Evolutionary conservation across 2,797 vertebrate genomes (phyloP).

Genomic region (Gambusia yucatana): DNA sequence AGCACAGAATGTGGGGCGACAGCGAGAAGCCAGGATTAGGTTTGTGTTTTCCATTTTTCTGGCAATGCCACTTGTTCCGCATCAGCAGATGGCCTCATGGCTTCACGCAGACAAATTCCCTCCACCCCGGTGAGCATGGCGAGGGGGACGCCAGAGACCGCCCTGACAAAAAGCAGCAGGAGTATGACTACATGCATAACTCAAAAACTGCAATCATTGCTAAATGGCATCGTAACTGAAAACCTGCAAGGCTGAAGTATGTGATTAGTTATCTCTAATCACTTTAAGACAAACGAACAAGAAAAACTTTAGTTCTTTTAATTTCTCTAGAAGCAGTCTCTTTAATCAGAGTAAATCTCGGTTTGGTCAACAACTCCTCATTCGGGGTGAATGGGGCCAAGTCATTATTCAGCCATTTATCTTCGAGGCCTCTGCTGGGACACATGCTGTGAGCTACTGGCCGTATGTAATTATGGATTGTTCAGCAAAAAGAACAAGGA

Average conservation of each 20-base stretch:
- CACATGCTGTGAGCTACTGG: not conserved
- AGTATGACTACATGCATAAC: constrained; percentile 36
- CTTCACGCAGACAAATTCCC: constrained; percentile 48
- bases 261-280: not conserved
- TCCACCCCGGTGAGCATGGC: constrained; percentile 52
- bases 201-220: constrained; percentile 11
- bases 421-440: constrained; percentile 2
- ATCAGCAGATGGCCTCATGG: constrained; percentile 75
- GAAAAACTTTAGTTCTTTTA: not conserved
- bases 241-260: not conserved
- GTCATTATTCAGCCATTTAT: not conserved
- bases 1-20: constrained; percentile 23
- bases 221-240: constrained; percentile 3
- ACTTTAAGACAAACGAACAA: not conserved
- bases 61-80: constrained; percentile 72
- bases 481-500: not conserved
- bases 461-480: not conserved
- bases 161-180: constrained; percentile 33
- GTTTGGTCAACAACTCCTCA: not conserved
- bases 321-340: not conserved
- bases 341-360: not conserved
- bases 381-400: not conserved
- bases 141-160: constrained; percentile 27
- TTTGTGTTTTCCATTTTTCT: constrained; percentile 50
- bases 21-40: constrained; percentile 49